These are phyloP conservation scores for Xiphophorus couchianus DNA, from an alignment of 2,113 vertebrate species.

Conservation along the genomic window DNA sequence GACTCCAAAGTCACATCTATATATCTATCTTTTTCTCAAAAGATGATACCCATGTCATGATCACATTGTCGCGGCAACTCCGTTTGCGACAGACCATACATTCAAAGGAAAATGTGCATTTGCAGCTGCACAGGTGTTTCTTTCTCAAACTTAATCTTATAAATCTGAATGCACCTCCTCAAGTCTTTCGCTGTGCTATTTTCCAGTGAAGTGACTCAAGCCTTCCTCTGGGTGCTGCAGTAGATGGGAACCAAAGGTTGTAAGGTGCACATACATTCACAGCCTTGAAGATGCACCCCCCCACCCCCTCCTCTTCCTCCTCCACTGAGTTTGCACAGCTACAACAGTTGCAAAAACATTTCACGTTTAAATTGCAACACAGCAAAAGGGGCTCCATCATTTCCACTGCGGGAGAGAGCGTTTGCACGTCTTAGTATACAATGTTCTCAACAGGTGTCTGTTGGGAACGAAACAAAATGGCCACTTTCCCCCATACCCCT, in stretches of 20 bases:
- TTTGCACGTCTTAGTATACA: slow-evolving; percentile 35
- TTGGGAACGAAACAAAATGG: slow-evolving; percentile 64
- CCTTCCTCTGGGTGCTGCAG: slow-evolving; percentile 3
- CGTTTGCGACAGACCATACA: slow-evolving; percentile 11
- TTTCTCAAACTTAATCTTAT: neutral
- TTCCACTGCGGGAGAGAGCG: slow-evolving; percentile 27
- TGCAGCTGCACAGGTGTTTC: neutral
- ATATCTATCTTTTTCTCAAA: slow-evolving; percentile 39
- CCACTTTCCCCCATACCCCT: slow-evolving; percentile 16
- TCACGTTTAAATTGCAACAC: slow-evolving; percentile 2
- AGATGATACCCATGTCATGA: slow-evolving; percentile 22
- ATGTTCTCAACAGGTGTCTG: slow-evolving; percentile 71
- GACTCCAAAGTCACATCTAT: slow-evolving; percentile 55
- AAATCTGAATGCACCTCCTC: neutral
- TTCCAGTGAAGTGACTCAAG: slow-evolving; percentile 1
- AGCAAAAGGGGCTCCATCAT: slow-evolving; percentile 6
- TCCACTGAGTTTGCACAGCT: neutral
- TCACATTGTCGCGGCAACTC: neutral
- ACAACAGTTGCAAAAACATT: neutral
- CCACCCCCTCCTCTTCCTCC: neutral
- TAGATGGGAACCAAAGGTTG: slow-evolving; percentile 38
- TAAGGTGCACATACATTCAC: slow-evolving; percentile 37
- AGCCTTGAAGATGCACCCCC: slow-evolving; percentile 32
- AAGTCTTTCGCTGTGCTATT: neutral
- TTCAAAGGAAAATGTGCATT: neutral